phyloP scores from a whole-genome alignment of 2,797 vertebrate genomes.

The Cryptoprocta ferox region DNA sequence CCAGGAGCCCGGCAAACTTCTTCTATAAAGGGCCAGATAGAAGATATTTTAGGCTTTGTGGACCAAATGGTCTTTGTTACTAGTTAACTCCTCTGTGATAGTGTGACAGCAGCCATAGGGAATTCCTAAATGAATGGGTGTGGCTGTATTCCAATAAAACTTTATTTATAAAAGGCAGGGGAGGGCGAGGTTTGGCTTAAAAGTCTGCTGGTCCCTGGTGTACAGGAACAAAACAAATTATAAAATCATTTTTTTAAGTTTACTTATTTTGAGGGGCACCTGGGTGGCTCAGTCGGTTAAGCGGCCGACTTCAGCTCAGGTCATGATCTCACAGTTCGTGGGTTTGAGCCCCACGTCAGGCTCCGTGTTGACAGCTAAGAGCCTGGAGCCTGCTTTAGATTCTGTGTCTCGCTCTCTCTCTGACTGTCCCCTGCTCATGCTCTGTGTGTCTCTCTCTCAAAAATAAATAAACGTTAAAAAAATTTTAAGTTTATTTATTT shows the following conservation, averaged over 20 bases:
- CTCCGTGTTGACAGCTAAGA: too few relatives aligned
- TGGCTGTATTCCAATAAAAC: not conserved
- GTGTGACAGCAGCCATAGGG: not conserved
- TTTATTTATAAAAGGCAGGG: constrained; percentile 42
- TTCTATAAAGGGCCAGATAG: not conserved
- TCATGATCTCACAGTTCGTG: too few relatives aligned
- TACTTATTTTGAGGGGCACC: not conserved
- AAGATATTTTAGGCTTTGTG: not conserved
- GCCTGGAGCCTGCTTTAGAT: too few relatives aligned
- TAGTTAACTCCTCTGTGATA: not conserved
- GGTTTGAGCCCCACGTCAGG: too few relatives aligned
- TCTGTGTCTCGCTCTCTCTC: too few relatives aligned
- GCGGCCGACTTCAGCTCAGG: too few relatives aligned
- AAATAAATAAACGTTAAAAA: too few relatives aligned
- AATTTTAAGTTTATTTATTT: too few relatives aligned
- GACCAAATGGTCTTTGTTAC: not conserved
- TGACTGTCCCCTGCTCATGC: too few relatives aligned
- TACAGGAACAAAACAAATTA: not conserved
- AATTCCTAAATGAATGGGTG: not conserved
- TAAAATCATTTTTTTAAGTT: not conserved
- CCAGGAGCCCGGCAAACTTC: not conserved
- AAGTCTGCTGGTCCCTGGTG: not conserved
- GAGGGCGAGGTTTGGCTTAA: not conserved
- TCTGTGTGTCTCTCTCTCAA: too few relatives aligned
- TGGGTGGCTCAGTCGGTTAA: too few relatives aligned